Evolutionary conservation across 2,113 vertebrate genomes (phyloP), one percentile per base, ranked within the genome.

Genomic region (Harpagus bidentatus): DNA sequence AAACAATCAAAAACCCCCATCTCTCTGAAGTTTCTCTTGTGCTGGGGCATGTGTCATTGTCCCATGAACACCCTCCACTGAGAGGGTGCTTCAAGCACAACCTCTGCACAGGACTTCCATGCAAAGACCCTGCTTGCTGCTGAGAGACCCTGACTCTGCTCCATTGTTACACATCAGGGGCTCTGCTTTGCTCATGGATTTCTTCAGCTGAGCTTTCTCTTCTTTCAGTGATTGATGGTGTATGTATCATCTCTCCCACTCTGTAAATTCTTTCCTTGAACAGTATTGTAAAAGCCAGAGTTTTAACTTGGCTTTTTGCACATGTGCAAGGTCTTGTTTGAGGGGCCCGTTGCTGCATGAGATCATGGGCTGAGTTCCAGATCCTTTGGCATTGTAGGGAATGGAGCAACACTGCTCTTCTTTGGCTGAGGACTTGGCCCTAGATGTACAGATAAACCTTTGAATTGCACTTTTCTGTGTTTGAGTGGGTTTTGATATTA

Each of bases 361-460:
- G 73, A 16, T 16, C 2, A 0, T 4, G 50, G 70, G 69, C 52
- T 34, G 48, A 78, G 21, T 31, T 86, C 21, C 84, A 70, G 76
- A 7, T 36, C 8, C 13, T 63, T 8, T 8, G 1, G 62, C 10
- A 0, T 21, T n/a, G 1, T 0, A 38, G 69, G 56, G 42, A 23
- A 10, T 16, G 42, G 11, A 42, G 19, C 16, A 13, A 29, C 22
- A 7, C 52, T 47, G 81, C 66, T 89, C 21, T 59, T n/a, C 34
- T 47, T 56, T 1, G 1, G 50, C 65, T 67, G 65, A 78, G 20
- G 22, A 21, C 45, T 47, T 47, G 45, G 45, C 70, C 18, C 16
- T 71, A 0, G 4, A 8, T 62, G 19, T 59, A 32, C 58, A 53
- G 26, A 31, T 16, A 9, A 59, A 32, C 1, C 0, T 47, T 56